phyloP scores from a whole-genome alignment of 2,888 invertebrate genomes.

The Flexamia atlantica region DNA sequence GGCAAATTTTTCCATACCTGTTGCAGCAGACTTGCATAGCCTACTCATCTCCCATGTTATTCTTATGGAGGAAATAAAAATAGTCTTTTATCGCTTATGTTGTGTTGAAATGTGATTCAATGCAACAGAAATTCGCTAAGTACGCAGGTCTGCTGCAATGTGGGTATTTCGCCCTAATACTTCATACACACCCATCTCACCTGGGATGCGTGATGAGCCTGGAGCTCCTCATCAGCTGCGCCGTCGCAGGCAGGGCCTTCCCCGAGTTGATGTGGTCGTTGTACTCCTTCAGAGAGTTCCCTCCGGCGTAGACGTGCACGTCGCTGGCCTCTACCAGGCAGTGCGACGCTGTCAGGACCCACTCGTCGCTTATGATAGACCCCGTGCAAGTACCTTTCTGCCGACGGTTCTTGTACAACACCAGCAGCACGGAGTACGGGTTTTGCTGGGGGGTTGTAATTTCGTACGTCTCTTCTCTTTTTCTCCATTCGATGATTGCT shows the following conservation, averaged over 20 bases:
- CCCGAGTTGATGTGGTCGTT: neutral
- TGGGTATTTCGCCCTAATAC: too few species aligned
- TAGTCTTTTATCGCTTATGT: too few species aligned
- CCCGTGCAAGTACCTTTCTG: neutral
- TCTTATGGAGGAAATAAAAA: too few species aligned
- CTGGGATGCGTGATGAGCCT: neutral
- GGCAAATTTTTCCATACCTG: too few species aligned
- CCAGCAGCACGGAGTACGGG: constrained; percentile 10
- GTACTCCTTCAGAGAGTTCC: neutral
- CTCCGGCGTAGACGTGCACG: constrained; percentile 20
- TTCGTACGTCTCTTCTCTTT: constrained; percentile 4
- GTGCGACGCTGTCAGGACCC: constrained; percentile 36
- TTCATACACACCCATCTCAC: neutral
- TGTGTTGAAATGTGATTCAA: too few species aligned
- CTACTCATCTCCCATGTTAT: too few species aligned
- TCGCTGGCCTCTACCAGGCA: neutral
- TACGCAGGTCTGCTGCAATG: too few species aligned
- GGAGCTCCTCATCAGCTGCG: neutral
- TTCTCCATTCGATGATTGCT: neutral
- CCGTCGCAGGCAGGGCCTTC: neutral
- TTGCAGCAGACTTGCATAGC: too few species aligned
- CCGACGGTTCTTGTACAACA: neutral
- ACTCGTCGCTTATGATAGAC: neutral
- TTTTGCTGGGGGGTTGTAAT: neutral
- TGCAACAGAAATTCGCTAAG: too few species aligned